Base-by-base conservation (phyloP, 2,888 invertebrate genomes). In the Lasioglossum marginatum region DNA sequence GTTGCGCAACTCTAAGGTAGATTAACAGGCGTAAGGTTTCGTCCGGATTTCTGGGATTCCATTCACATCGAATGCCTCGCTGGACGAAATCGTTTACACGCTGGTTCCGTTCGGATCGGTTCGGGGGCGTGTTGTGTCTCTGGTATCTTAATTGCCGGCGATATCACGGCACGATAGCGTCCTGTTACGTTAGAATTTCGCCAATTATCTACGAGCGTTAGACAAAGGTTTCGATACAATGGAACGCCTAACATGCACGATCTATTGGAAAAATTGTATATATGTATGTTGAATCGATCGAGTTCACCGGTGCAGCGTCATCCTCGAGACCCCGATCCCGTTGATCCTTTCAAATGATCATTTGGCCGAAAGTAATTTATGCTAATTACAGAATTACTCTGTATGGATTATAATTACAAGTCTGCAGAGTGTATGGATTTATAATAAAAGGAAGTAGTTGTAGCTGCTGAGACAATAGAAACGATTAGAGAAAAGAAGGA, bases 21-120 rank as follows among this genome's bases (percentile, higher is more conserved):
- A 87, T 87, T 85, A 85, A 82, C 87, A 79, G 76, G 86, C 86
- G 84, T 86, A 89, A 85, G 90, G 88, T 88, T 89, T 90, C 87
- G 82, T 79, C 34, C 68, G 82, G 79, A 83, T 85, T 86, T 79
- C 71, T 83, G 82, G 87, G 85, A 91, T 90, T 89, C 86, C 84
- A 81, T 78, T 82, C 78, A 82, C 83, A 81, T 72, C 73, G 48
- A 57, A 73, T 73, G 80, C 79, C 70, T 23, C 10, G 31, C 37
- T 27, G 75, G 66, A 78, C 77, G 72, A 78, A 83, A 86, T 71
- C 83, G 43, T 75, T 63, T 63, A 63, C 60, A 19, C 68, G n/a
- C 16, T 37, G 68, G 34, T 5, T 37, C 43, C 14, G 48, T 45
- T 45, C 43, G 2, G 45, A 0, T 45, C 45, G 45, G 45, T 23